Evolutionary conservation across 2,888 invertebrate species (phyloP), one percentile per base, ranked within the genome.

Genomic region (Brassicogethes aeneus): DNA sequence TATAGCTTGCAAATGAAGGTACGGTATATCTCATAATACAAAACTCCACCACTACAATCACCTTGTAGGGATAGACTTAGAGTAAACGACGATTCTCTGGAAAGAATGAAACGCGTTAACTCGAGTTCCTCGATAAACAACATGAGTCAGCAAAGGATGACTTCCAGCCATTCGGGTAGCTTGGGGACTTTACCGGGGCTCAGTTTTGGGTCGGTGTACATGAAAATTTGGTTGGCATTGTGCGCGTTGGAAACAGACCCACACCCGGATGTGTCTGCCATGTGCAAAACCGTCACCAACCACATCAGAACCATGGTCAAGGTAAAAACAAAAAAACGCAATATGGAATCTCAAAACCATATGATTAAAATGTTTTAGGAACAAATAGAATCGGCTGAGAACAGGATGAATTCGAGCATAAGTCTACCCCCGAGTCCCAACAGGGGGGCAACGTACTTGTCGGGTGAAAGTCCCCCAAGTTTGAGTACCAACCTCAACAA

Each of bases 141-240:
- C 54, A 65, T 77, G 58, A 56, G 53, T 29, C 53, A 54, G 12
- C 44, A 48, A 14, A 34, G 45, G 15, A 51, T 53, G 42, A 47
- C 50, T 17, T 50, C 51, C 33, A 57, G 55, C 17, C 57, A 63
- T 30, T 52, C 59, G 3, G 59, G 57, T 5, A 60, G 70, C 23
- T 55, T 71, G n/a, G 71, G 73, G 15, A 69, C 70, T 43, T 58
- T 73, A 39, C 69, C 73, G 32, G 70, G 70, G 43, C 57, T 76
- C 17, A 70, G 75, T 2, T 82, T 80, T 61, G 63, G 82, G 15
- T 86, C 88, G 10, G 83, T 94, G 41, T 93, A 93, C 69, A 82
- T 83, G 69, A 88, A 88, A 68, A 75, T 96, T 42, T 97, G 95
- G 95, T 75, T 79, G 52, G 82, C 85, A 14, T 72, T 97, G 51